These are phyloP conservation scores for Euwallacea fornicatus DNA, from an alignment of 1,140 invertebrate species.

Conservation along the genomic window DNA sequence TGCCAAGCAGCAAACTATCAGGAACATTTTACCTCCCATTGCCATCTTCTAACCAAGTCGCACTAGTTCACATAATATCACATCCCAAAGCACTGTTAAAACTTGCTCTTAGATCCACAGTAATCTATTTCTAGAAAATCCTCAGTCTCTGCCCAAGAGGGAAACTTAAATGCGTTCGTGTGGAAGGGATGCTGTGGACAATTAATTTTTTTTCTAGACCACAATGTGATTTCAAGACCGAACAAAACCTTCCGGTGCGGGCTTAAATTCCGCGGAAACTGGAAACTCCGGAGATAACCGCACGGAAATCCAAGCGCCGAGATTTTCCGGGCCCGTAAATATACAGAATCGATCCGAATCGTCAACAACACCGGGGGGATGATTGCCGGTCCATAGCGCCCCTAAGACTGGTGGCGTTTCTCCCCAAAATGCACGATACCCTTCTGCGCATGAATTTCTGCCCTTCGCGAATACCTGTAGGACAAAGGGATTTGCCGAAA, in stretches of 20 bases:
- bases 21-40: slow-evolving; percentile 8
- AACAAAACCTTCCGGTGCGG: not conserved
- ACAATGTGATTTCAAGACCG: no score
- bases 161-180: no score
- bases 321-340: slow-evolving; percentile 28
- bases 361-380: slow-evolving; percentile 36
- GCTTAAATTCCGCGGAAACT: slow-evolving; percentile 26
- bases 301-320: slow-evolving; percentile 29
- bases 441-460: slow-evolving; percentile 43
- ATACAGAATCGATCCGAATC: slow-evolving; percentile 20
- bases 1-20: slow-evolving; percentile 1
- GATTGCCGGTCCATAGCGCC: slow-evolving; percentile 44
- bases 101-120: no score
- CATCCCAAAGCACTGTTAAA: not conserved
- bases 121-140: no score
- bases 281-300: slow-evolving; percentile 9
- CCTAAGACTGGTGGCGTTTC: slow-evolving; percentile 47
- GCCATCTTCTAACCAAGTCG: not conserved
- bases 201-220: no score
- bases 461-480: slow-evolving; percentile 41
- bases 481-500: slow-evolving; percentile 43
- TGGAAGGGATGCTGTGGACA: no score
- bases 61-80: slow-evolving; percentile 8
- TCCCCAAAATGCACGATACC: slow-evolving; percentile 40
- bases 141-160: no score